phyloP scores from a whole-genome alignment of 2,797 vertebrate species.

The Siniperca undulata region DNA sequence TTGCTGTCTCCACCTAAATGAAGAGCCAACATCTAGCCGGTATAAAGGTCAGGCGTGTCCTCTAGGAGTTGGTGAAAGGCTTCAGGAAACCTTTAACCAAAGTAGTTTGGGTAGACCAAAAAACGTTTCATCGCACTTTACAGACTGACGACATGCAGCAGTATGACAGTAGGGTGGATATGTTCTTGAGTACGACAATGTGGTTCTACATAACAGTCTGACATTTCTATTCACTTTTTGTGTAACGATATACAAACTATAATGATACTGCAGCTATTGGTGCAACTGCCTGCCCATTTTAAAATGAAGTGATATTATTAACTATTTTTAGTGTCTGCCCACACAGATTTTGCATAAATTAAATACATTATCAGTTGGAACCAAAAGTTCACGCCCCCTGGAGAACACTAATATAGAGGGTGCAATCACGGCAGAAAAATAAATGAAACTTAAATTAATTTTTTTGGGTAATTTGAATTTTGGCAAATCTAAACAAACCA shows the following conservation, averaged over 20 bases:
- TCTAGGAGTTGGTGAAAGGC: not conserved
- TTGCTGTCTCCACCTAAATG: not conserved
- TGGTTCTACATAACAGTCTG: not conserved
- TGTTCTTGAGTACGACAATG: not conserved
- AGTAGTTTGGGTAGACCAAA: not conserved
- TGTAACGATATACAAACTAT: not conserved
- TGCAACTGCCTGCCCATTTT: not conserved
- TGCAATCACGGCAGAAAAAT: too few species aligned
- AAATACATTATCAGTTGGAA: not conserved
- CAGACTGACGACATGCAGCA: not conserved
- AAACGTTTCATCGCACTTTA: not conserved
- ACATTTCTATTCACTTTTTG: not conserved
- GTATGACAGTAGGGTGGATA: not conserved
- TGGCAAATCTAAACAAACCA: not conserved
- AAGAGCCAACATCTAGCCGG: conserved; percentile 15
- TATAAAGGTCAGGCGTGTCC: conserved; percentile 22
- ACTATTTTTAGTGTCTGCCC: not conserved
- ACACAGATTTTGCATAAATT: not conserved
- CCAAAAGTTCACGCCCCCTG: not conserved
- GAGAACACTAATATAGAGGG: not conserved
- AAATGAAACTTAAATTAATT: too few species aligned
- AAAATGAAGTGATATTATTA: not conserved
- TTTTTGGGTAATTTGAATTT: not conserved
- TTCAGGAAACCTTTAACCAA: conserved; percentile 5
- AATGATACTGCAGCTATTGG: not conserved